Evolutionary conservation across 2,797 vertebrate genomes (phyloP), one percentile per base, ranked within the genome.

Genomic region (Acridotheres tristis): DNA sequence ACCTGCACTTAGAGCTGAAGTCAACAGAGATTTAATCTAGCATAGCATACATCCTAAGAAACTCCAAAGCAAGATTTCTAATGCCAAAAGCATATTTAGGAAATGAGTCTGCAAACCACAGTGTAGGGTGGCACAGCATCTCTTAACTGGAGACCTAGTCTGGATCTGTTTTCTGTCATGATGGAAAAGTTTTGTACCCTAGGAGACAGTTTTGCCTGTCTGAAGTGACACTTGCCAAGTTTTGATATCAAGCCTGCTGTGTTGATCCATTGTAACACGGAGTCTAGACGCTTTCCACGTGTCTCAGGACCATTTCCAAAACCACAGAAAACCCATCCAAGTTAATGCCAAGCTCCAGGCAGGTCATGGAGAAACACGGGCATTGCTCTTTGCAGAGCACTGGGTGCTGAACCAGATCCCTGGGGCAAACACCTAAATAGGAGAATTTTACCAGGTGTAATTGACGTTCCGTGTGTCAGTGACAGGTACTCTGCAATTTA

Each of bases 301-400:
- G 8, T 40, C 79, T 78, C 66, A 40, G 72, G 26, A 81, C 47
- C 19, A 7, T 88, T 84, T 72, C 79, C 69, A 93, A 93, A 90
- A 47, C 47, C 73, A 76, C 2, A 0, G 58, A 58, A 91, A 69
- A 11, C 12, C 20, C 36, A 55, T 59, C 27, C 62, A 93, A 93
- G 50, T 42, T 15, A 77, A 54, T 38, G 25, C 32, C 50, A 34
- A 53, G 22, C 47, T 94, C 9, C 2, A 4, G 68, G 38, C 18
- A 10, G 38, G 43, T 55, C n/a, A 29, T 18, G 72, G 23, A 23
- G 58, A 91, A 85, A 72, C 47, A 86, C 7, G 43, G 47, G 22
- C 20, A 32, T 13, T 4, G 4, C 47, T 81, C 43, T 78, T 77
- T 45, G 66, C 18, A 84, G 65, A 62, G 43, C 13, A 29, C 30